Conservation (phyloP, 2,797 vertebrate species). For the Halcyon smyrnensis region DNA sequence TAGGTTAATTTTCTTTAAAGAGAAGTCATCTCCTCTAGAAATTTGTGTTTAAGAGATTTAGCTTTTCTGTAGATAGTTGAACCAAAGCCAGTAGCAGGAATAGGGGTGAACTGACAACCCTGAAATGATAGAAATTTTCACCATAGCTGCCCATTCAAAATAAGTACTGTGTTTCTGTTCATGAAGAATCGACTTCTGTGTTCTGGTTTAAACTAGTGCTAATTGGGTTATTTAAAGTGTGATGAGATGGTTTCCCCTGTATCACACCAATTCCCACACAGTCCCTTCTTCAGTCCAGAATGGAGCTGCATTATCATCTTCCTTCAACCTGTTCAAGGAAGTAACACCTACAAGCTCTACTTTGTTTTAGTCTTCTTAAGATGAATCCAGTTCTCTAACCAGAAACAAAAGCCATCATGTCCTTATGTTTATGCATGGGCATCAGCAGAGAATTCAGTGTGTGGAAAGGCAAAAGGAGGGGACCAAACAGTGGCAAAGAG, state of each 20-base stretch:
- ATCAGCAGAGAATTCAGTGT: not conserved
- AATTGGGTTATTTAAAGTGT: not conserved
- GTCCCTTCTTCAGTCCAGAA: not conserved
- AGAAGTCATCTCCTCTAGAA: conserved; percentile 33
- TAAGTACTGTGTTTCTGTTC: not conserved
- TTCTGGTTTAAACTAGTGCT: conserved; percentile 7
- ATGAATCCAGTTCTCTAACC: not conserved
- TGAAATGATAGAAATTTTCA: not conserved
- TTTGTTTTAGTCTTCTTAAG: not conserved
- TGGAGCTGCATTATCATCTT: not conserved
- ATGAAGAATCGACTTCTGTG: not conserved
- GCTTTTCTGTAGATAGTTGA: conserved; percentile 11
- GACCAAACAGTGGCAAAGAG: not conserved
- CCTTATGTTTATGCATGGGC: fast-evolving
- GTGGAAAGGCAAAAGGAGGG: not conserved
- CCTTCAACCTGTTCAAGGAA: not conserved
- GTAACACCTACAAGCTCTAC: not conserved
- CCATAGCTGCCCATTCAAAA: not conserved
- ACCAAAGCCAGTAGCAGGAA: not conserved
- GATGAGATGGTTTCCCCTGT: not conserved
- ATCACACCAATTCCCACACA: not conserved
- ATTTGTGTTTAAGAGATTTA: conserved; percentile 48
- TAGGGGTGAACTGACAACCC: not conserved
- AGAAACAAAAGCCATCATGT: not conserved
- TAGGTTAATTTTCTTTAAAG: conserved; percentile 40